Conservation (phyloP, 1,140 invertebrate genomes). For the Coboldia fuscipes region DNA sequence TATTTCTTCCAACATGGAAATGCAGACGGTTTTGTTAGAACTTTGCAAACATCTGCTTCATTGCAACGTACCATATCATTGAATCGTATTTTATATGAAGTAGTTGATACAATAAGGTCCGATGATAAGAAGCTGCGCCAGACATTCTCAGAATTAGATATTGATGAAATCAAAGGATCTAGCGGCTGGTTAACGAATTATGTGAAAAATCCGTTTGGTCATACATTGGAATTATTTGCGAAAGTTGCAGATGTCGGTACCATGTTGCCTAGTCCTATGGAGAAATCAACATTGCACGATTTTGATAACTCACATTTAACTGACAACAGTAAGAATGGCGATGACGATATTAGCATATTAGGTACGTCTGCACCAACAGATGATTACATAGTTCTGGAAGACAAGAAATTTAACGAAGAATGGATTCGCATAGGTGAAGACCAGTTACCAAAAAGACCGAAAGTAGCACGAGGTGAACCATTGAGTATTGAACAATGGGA, state of each 20-base stretch:
- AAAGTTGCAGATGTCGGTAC: constrained; percentile 2
- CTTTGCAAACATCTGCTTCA: constrained; percentile 24
- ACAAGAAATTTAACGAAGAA: not conserved
- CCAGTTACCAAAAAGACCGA: constrained; percentile 1
- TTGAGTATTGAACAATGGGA: constrained; percentile 61
- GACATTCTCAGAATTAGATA: constrained; percentile 66
- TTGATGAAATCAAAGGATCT: constrained; percentile 23
- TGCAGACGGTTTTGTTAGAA: constrained; percentile 51
- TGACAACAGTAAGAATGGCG: too few relatives aligned
- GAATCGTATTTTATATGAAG: constrained; percentile 45
- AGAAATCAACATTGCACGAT: too few relatives aligned
- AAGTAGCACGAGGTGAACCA: constrained; percentile 21
- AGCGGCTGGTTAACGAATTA: constrained; percentile 15
- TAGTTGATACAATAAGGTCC: constrained; percentile 33
- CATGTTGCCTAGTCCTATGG: not conserved
- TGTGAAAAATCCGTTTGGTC: constrained; percentile 1
- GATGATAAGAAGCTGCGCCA: constrained; percentile 43
- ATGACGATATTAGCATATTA: too few relatives aligned
- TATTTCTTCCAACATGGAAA: constrained; percentile 74
- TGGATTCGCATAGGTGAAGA: not conserved
- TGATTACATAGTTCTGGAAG: constrained; percentile 43
- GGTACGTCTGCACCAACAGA: constrained; percentile 23
- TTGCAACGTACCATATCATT: constrained; percentile 18
- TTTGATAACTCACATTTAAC: too few relatives aligned
- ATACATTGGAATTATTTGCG: constrained; percentile 2